Percentiles rank a stretch among this genome's conserved stretches.
Conservation (phyloP, 2,888 invertebrate genomes). For the Tachina fera region DNA sequence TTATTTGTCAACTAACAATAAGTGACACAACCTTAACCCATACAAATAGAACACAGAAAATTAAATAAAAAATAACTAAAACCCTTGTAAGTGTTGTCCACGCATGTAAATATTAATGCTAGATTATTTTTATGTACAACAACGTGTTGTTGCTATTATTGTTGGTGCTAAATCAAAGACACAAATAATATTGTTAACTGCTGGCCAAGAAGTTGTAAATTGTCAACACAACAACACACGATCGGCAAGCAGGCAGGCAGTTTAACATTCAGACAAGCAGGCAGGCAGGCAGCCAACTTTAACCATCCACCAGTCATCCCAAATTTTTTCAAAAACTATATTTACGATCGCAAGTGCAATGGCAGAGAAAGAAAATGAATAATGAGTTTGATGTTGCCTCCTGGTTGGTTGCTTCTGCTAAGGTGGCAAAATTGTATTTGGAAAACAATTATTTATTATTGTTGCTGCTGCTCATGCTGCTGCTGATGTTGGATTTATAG, state of each 20-base stretch:
- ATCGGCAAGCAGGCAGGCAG: not conserved
- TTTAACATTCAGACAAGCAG: conserved; percentile 25
- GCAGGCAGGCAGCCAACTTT: conserved; percentile 36
- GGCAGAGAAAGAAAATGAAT: conserved; percentile 60
- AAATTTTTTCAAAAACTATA: conserved; percentile 17
- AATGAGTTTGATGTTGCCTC: conserved; percentile 51
- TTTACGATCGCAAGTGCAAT: conserved; percentile 50
- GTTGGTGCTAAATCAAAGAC: conserved; percentile 37
- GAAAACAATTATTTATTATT: conserved; percentile 68
- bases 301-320: not conserved
- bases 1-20: conserved; percentile 55
- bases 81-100: conserved; percentile 24
- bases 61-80: not conserved
- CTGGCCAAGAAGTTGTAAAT: conserved; percentile 71
- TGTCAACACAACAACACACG: conserved; percentile 63
- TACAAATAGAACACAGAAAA: not conserved
- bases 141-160: conserved; percentile 21
- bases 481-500: not conserved
- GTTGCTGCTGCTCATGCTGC: conserved; percentile 3
- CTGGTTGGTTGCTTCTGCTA: conserved; percentile 60
- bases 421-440: conserved; percentile 66
- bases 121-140: conserved; percentile 57
- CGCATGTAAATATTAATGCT: conserved; percentile 55
- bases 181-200: conserved; percentile 61
- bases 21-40: conserved; percentile 41